A percentile compares a stretch with the other conserved stretches of the same genome.
These are phyloP conservation scores for Eretmocerus hayati DNA, from an alignment of 2,888 invertebrate genomes.

Conservation along the genomic window DNA sequence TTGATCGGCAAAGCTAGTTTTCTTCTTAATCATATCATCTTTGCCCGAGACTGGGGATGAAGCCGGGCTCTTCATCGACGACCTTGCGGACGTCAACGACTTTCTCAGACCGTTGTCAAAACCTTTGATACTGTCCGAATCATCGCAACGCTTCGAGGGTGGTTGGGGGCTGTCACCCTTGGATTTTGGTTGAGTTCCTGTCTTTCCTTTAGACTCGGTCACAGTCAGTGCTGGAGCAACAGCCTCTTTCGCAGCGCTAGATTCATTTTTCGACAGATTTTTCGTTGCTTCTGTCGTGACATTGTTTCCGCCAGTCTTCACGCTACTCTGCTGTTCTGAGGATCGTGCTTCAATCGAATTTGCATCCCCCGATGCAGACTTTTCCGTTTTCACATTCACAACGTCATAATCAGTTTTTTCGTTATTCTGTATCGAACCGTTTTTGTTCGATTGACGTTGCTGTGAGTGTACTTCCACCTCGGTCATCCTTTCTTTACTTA, in stretches of 20 bases:
- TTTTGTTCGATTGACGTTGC: slow-evolving; percentile 5
- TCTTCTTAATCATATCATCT: slow-evolving; percentile 22
- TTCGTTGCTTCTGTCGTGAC: not conserved
- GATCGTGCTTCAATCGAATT: not conserved
- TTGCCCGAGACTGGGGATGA: not conserved
- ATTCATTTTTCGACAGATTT: not conserved
- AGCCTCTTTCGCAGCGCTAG: not conserved
- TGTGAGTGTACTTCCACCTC: slow-evolving; percentile 25
- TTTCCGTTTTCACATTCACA: not conserved
- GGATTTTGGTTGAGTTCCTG: not conserved
- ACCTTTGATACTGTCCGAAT: slow-evolving; percentile 29
- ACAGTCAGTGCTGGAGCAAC: not conserved
- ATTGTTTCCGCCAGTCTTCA: not conserved
- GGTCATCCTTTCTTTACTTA: slow-evolving; percentile 30
- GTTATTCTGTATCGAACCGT: slow-evolving; percentile 9
- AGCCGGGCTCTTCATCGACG: slow-evolving; percentile 20
- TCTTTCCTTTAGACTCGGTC: not conserved
- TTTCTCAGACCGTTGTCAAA: slow-evolving; percentile 38
- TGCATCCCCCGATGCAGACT: not conserved
- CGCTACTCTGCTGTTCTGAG: not conserved
- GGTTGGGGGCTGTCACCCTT: not conserved
- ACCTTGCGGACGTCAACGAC: slow-evolving; percentile 28
- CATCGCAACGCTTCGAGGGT: not conserved
- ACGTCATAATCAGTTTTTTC: not conserved
- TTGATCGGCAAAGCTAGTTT: slow-evolving; percentile 20